Evolutionary conservation across 2,888 invertebrate species (phyloP), one percentile per base, ranked within the genome.

Genomic region (Xanthorhoe spadicearia): DNA sequence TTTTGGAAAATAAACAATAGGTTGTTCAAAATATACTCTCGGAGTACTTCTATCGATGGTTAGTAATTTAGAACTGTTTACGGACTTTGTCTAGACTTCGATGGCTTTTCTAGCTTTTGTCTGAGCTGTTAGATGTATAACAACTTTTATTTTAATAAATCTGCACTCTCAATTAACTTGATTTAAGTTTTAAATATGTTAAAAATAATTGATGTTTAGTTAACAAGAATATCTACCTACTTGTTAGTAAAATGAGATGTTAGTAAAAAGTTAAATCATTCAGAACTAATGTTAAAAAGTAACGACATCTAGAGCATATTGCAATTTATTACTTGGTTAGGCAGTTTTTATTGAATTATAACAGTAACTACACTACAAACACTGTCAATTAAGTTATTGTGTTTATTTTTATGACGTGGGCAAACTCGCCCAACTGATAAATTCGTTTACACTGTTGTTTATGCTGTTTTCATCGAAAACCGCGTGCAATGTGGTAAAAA

Each of bases 271-370:
- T 5, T 43, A 13, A 43, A 43, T 13, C 38, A 43, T 43, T 43
- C 13, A 13, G 1, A 2, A 43, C 13, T 3, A 43, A 43, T 9
- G 10, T 38, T 10, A 1, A 43, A 43, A 32, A 32, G 32, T 32
- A 32, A 7, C 32, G 32, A n/a, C 19, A 17, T 50, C 35, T 58
- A 87, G 88, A 87, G 43, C 72, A 58, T 13, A n/a, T 23, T 61
- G 50, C 61, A 61, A 43, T 55, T 61, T 55, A 17, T 23, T 55
- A 38, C 23, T 61, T 75, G 77, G 74, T 32, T 53, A 48, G 32
- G 35, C 61, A 55, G 50, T 15, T 46, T 61, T 54, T 54, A 61
- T 61, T 61, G 55, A 61, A 55, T 61, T 55, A 54, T n/a, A 54
- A 50, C 46, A 53, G 60, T 49, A 28, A 50, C 61, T 55, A 10